Percentiles rank a stretch among this genome's conserved stretches.
These are phyloP conservation scores for Myripristis murdjan DNA, from an alignment of 2,797 vertebrate species.

Conservation along the genomic window DNA sequence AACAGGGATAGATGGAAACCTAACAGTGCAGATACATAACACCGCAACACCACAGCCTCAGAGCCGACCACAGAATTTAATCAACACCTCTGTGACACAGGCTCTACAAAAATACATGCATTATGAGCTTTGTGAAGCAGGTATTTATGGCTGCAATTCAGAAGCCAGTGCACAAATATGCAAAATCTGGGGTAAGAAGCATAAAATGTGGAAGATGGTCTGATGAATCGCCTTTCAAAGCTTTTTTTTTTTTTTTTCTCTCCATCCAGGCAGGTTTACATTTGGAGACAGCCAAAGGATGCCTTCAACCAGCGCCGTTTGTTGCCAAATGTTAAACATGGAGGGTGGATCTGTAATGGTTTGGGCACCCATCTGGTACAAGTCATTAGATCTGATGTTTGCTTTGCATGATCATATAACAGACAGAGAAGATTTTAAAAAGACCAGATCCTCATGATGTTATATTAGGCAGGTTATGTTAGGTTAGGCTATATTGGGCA, in stretches of 20 bases:
- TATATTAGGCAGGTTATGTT: neutral
- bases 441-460: slow-evolving; percentile 60
- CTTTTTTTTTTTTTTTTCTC: slow-evolving; percentile 40
- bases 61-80: slow-evolving; percentile 6
- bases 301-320: slow-evolving; percentile 40
- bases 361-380: slow-evolving; percentile 47
- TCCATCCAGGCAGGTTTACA: slow-evolving; percentile 7
- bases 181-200: slow-evolving; percentile 18
- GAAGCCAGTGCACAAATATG: neutral
- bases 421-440: slow-evolving; percentile 53
- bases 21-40: too few relatives aligned
- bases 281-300: slow-evolving; percentile 41
- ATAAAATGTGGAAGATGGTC: neutral
- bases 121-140: slow-evolving; percentile 3
- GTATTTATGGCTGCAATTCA: slow-evolving; percentile 10
- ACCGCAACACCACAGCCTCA: slow-evolving; percentile 4
- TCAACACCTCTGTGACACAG: slow-evolving; percentile 13
- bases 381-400: slow-evolving; percentile 53
- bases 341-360: slow-evolving; percentile 47
- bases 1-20: too few relatives aligned
- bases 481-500: too few relatives aligned
- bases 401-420: slow-evolving; percentile 59
- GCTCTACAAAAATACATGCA: slow-evolving; percentile 21
- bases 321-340: slow-evolving; percentile 38
- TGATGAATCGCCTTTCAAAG: slow-evolving; percentile 24